Base-by-base conservation (phyloP, 2,113 vertebrate genomes). In the Zingel zingel region DNA sequence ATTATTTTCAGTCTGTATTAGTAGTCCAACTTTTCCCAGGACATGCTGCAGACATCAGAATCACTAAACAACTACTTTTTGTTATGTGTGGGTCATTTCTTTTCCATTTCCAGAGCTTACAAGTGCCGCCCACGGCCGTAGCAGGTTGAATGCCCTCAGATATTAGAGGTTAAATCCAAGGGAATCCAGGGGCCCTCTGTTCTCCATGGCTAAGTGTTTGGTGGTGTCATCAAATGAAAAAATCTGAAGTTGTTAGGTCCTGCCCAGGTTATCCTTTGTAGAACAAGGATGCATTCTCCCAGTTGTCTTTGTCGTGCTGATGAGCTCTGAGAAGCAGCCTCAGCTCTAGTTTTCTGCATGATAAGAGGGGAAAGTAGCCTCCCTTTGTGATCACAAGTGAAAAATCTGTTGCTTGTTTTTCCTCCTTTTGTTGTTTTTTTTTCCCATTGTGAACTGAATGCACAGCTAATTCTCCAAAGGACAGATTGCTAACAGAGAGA, bases 261-360 rank as follows among this genome's bases (percentile, higher is more conserved):
- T 87, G 57, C 81, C 69, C 90, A 93, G 91, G 89, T 91, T 94
- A 93, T 95, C 94, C 95, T 94, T 93, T 94, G 86, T 82, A 84
- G 89, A 93, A 92, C 81, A 74, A 88, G 83, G 80, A 91, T 86
- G 88, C 91, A 77, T 94, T 94, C 70, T 87, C 72, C 74, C 73
- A 23, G 71, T 93, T 90, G 91, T 95, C 87, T 92, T 93, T 92
- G 93, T 94, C 79, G 77, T 89, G 89, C 80, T 94, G 93, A 95
- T 93, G 91, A 94, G 92, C 90, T 86, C 72, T 21, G 74, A 82
- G 88, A 83, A 90, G 91, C 86, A 33, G 89, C 73, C 88, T 86
- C 78, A 74, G 82, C 89, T 86, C 74, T 74, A 77, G 86, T 80
- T 80, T 87, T 86, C 82, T 86, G 90, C 86, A 90, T 86, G 84